phyloP scores from a whole-genome alignment of 2,888 invertebrate genomes.

The Drosophila infuscata region DNA sequence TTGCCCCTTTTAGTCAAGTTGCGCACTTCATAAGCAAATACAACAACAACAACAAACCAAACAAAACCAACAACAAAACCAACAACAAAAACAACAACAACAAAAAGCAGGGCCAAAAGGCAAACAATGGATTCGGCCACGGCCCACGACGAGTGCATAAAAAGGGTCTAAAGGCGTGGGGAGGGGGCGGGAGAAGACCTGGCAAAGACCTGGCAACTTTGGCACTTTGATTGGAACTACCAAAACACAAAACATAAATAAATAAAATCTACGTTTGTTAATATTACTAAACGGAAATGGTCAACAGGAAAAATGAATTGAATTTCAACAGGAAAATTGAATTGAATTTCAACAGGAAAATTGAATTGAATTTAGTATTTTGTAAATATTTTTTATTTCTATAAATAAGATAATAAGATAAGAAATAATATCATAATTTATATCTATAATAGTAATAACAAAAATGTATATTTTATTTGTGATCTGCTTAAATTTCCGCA shows the following conservation, averaged over 20 bases:
- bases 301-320: neutral
- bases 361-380: neutral
- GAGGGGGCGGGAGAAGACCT: neutral
- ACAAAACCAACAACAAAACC: slow-evolving; percentile 34
- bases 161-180: slow-evolving; percentile 12
- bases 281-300: slow-evolving; percentile 14
- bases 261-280: slow-evolving; percentile 13
- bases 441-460: neutral
- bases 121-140: slow-evolving; percentile 71
- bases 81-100: slow-evolving; percentile 21
- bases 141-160: slow-evolving; percentile 49
- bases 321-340: neutral
- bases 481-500: neutral
- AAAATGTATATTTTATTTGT: neutral
- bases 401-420: neutral
- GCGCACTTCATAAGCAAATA: slow-evolving; percentile 81
- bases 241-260: slow-evolving; percentile 27
- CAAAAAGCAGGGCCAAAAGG: slow-evolving; percentile 67
- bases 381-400: neutral
- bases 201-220: slow-evolving; percentile 45
- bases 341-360: neutral
- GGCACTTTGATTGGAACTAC: slow-evolving; percentile 76
- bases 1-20: slow-evolving; percentile 83
- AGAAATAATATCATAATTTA: neutral
- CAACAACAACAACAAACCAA: slow-evolving; percentile 59